Conservation (phyloP, 1,140 invertebrate species). For the Scaptomyza pallida region DNA sequence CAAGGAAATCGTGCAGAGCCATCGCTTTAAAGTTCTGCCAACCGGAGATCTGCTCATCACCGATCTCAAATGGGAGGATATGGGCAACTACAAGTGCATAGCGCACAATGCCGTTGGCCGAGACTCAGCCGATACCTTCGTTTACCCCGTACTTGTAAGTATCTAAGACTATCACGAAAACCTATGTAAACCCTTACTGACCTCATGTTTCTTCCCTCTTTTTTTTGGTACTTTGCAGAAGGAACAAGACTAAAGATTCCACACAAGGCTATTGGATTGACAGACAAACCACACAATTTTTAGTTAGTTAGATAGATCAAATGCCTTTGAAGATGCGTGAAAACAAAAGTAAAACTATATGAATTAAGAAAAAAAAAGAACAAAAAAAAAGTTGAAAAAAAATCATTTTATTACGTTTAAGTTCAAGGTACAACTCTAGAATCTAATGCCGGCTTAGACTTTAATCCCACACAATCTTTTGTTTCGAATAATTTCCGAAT, state of each 20-base stretch:
- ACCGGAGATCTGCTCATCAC: conserved; percentile 90
- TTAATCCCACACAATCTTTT: conserved; percentile 39
- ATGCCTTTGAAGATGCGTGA: conserved; percentile 79
- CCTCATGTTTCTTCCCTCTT: neutral
- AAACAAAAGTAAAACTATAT: conserved; percentile 47
- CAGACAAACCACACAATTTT: conserved; percentile 49
- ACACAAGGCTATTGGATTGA: conserved; percentile 74
- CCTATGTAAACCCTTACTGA: neutral
- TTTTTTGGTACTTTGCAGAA: conserved; percentile 52
- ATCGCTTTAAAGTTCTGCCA: conserved; percentile 86
- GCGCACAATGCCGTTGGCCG: conserved; percentile 88
- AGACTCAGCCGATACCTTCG: conserved; percentile 88
- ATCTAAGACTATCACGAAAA: neutral
- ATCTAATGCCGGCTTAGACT: conserved; percentile 82
- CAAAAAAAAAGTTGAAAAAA: conserved; percentile 42
- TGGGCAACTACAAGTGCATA: conserved; percentile 91
- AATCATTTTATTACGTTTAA: conserved; percentile 31
- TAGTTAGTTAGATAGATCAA: conserved; percentile 82
- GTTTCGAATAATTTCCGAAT: conserved; percentile 52
- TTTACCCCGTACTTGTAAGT: conserved; percentile 90
- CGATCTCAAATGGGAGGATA: conserved; percentile 89
- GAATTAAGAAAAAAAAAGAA: conserved; percentile 39
- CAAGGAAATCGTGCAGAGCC: conserved; percentile 84
- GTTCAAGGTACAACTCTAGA: conserved; percentile 55
- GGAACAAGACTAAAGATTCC: conserved; percentile 67